Base-by-base conservation (phyloP, 1,140 invertebrate genomes). In the Mesaphorura yosii region DNA sequence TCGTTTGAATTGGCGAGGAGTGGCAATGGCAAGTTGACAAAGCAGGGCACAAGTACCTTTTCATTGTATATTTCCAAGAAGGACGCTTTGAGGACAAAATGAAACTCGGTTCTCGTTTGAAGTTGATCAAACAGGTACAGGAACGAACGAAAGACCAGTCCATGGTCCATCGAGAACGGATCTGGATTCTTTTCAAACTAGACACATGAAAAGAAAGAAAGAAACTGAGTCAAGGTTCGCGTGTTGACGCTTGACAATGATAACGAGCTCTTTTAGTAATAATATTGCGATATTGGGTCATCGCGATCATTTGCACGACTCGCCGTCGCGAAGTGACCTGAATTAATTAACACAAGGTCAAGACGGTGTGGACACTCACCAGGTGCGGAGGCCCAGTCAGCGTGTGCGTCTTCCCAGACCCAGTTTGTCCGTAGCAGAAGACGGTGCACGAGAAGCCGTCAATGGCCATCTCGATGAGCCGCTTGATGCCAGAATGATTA, bases 371-470 rank as follows among this genome's bases (percentile, higher is more conserved):
- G 60, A 12, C 10, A 65, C 72, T 74, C 70, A 89, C 86, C 72
- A 88, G 70, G 64, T 82, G 79, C 2, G 86, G 89, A 42, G 89
- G 90, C 48, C 91, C 91, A 0, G 90, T 93, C 40, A 97, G 77
- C 0, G 91, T 93, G 67, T 91, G 89, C 0, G 92, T 96, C 72
- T 97, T 97, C 12, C 92, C 92, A 65, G 87, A 90, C 20, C 92
- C 92, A 0, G 92, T 98, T 71, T 97, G 92, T 38, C 93, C 93
- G 70, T 98, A 98, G 65, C 93, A 95, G 68, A 93, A 88, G 10
- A 81, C 81, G 2, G 93, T 97, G 57, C 88, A 88, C 55, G 87
- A 88, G 69, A 93, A 96, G 0, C 89, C 89, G 64, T 90, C 86
- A 3, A 92, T 77, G 12, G 87, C 86, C 86, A 92, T 92, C 65